These are phyloP conservation scores for Cairina moschata DNA, from an alignment of 2,113 vertebrate genomes.

Conservation along the genomic window DNA sequence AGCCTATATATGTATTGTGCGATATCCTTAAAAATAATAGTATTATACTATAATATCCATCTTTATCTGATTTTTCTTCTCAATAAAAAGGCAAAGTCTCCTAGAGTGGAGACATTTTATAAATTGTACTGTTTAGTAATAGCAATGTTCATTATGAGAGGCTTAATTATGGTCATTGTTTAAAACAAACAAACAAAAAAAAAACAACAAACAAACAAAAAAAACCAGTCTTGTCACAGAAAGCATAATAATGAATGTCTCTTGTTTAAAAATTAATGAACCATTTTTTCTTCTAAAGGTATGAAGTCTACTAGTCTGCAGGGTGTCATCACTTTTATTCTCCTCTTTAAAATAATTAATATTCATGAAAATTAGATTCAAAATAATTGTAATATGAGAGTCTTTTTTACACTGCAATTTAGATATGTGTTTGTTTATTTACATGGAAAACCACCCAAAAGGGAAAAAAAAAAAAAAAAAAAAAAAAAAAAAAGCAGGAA, in stretches of 20 bases:
- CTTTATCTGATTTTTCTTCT: constrained; percentile 58
- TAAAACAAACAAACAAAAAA: constrained; percentile 64
- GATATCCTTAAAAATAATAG: constrained; percentile 30
- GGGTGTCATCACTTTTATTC: constrained; percentile 51
- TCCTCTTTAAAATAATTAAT: constrained; percentile 69
- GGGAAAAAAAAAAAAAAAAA: not conserved
- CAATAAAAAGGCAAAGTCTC: constrained; percentile 68
- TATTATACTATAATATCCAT: constrained; percentile 26
- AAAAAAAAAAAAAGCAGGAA: not conserved
- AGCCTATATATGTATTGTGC: not conserved
- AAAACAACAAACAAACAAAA: not conserved
- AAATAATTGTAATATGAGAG: constrained; percentile 58
- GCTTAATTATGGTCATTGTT: constrained; percentile 79
- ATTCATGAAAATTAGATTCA: constrained; percentile 66
- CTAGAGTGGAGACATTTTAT: constrained; percentile 62
- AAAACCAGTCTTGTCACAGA: constrained; percentile 68
- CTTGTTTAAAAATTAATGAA: constrained; percentile 76
- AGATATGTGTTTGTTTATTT: constrained; percentile 56
- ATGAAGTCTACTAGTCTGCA: constrained; percentile 32
- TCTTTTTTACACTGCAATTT: constrained; percentile 2
- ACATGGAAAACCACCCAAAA: constrained; percentile 19
- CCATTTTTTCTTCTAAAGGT: constrained; percentile 41
- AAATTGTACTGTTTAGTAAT: constrained; percentile 77
- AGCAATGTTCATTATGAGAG: constrained; percentile 74
- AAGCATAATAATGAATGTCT: constrained; percentile 75